Evolutionary conservation across 2,797 vertebrate genomes (phyloP), one percentile per base, ranked within the genome.

Genomic region (Melanotaenia pygmaea): DNA sequence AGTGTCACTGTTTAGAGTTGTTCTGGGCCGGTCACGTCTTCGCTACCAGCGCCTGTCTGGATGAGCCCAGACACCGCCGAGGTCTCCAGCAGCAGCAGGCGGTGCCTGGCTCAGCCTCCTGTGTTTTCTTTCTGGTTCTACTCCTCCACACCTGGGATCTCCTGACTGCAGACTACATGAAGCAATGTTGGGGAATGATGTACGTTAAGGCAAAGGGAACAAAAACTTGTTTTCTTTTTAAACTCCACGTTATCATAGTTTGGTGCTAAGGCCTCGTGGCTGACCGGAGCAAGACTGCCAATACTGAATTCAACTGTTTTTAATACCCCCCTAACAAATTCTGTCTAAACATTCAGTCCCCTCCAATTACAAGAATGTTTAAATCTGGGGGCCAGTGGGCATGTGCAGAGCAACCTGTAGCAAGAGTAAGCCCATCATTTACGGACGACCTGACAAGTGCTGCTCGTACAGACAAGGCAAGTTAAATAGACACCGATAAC

Each of bases 241-340:
- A 64, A 63, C 72, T 74, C 64, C 68, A 76, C 47, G 4, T 54
- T 64, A 87, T 77, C 66, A 16, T 59, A 72, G 76, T 83, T 50
- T 70, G 57, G 74, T 69, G 58, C 72, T 89, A 92, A 93, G 92
- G 92, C 90, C 88, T 90, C 88, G 58, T 64, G 80, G 86, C 70
- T 88, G 32, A 71, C 76, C 70, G 63, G 70, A 86, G 74, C 71
- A 53, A 54, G 62, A 75, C 67, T 38, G 80, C 68, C 72, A 60
- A 75, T 81, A 65, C 12, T 65, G 65, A 60, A 64, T 53, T 75
- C 51, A 6, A 47, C 45, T 28, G 10, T 34, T 43, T 47, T 47
- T 38, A 4, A n/a, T 3, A 2, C 14, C 10, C 20, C 40, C 50
- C 59, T 51, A 43, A 70, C 70, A 9, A 68, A 82, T 81, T 65